Evolutionary conservation across 2,797 vertebrate species (phyloP).

Genomic region (Ciconia nigra): DNA sequence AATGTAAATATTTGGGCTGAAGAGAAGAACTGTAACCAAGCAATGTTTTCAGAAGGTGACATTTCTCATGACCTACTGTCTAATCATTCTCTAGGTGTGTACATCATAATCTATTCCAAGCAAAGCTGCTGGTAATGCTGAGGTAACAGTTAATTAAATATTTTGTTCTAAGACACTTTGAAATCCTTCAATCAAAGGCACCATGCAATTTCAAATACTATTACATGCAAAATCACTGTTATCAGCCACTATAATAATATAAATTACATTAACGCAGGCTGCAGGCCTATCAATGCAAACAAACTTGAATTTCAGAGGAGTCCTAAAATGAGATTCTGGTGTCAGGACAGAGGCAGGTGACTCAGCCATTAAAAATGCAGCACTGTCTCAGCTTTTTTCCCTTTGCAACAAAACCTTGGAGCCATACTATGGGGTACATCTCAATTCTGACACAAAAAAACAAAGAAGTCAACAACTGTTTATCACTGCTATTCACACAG

Average conservation of each 20-base stretch:
- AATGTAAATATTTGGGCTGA: slow-evolving; percentile 2
- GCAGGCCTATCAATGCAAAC: not conserved
- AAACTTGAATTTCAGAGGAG: not conserved
- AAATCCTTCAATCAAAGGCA: not conserved
- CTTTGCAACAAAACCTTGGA: not conserved
- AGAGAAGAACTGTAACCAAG: not conserved
- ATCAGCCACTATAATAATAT: not conserved
- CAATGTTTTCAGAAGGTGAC: not conserved
- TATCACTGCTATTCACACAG: not conserved
- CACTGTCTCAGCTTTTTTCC: not conserved
- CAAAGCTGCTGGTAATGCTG: not conserved
- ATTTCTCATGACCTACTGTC: not conserved
- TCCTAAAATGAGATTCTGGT: not conserved
- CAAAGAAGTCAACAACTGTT: not conserved
- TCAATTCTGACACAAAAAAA: not conserved
- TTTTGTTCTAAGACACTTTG: not conserved
- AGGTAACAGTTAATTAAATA: not conserved
- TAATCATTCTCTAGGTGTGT: not conserved
- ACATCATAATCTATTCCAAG: not conserved
- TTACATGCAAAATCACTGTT: not conserved
- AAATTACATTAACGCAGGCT: not conserved
- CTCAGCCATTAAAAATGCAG: not conserved
- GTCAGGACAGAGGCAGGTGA: not conserved
- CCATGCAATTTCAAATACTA: not conserved
- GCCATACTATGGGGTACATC: not conserved